phyloP scores from a whole-genome alignment of 35 echinoderm and acorn worm genomes.

The Diadema setosum region DNA sequence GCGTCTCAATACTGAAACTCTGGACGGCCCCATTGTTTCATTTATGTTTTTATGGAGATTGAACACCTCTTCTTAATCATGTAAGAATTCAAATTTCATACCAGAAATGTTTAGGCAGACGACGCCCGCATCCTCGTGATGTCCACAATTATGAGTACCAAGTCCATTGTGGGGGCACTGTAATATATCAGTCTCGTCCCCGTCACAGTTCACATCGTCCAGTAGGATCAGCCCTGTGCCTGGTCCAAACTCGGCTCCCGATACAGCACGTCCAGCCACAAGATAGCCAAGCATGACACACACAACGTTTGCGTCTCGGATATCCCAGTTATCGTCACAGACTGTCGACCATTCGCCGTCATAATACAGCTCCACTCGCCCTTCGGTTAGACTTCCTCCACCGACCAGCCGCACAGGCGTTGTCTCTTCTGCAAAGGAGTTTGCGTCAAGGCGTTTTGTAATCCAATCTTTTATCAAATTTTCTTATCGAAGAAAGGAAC shows the following conservation, averaged over 20 bases:
- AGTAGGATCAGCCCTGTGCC: conserved; percentile 20
- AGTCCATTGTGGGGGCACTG: background rate
- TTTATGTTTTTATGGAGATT: no score
- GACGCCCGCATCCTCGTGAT: conserved; percentile 21
- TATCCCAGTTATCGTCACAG: conserved; percentile 31
- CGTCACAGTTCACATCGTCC: conserved; percentile 19
- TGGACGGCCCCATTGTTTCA: no score
- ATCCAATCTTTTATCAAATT: no score
- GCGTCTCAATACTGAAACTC: no score
- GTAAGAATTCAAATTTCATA: no score
- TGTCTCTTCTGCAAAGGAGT: no score
- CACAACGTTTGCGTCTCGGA: conserved; percentile 11
- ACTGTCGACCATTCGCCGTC: conserved; percentile 24
- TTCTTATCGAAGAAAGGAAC: no score
- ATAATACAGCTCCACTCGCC: conserved; percentile 43
- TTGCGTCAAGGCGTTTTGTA: no score
- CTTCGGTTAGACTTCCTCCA: background rate
- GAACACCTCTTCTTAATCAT: no score
- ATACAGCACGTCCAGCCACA: background rate
- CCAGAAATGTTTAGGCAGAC: no score
- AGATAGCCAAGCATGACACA: conserved; percentile 34
- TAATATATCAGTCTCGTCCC: background rate
- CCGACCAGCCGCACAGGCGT: conserved; percentile 32
- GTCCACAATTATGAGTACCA: background rate
- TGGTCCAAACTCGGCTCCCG: background rate